These are phyloP conservation scores for Pseudomyrmex cubaensis DNA, from an alignment of 1,140 invertebrate species.

Conservation along the genomic window DNA sequence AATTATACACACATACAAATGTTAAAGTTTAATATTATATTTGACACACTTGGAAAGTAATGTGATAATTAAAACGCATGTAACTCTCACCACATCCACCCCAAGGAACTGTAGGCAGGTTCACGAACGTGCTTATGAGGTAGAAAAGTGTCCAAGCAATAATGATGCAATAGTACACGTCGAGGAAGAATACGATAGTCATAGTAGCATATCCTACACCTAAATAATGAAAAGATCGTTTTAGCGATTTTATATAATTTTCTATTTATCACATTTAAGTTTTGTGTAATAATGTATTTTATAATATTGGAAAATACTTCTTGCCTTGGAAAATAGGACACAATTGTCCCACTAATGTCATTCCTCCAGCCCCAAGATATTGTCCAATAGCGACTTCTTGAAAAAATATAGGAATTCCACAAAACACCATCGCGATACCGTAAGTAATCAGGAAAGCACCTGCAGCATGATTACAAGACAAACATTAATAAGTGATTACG, in stretches of 20 bases:
- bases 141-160: constrained; percentile 89
- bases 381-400: constrained; percentile 91
- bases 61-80: not conserved
- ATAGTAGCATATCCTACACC: constrained; percentile 90
- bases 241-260: too few relatives aligned
- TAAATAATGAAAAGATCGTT: constrained; percentile 72
- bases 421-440: constrained; percentile 89
- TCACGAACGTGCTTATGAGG: constrained; percentile 86
- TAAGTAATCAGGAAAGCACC: constrained; percentile 89
- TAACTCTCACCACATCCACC: constrained; percentile 85
- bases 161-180: constrained; percentile 89
- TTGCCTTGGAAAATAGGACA: constrained; percentile 88
- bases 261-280: too few relatives aligned
- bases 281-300: not conserved
- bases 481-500: not conserved
- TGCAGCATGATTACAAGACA: constrained; percentile 74
- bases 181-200: constrained; percentile 89
- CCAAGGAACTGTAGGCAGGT: constrained; percentile 86
- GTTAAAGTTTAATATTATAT: not conserved
- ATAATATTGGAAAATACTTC: constrained; percentile 21
- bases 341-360: constrained; percentile 87
- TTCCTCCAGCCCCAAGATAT: constrained; percentile 87
- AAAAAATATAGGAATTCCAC: constrained; percentile 92
- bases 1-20: too few relatives aligned
- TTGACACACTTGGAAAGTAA: not conserved